Percentiles rank a stretch among this genome's conserved stretches.
Evolutionary conservation across 2,113 vertebrate species (phyloP).

Genomic region (Pelmatolapia mariae): DNA sequence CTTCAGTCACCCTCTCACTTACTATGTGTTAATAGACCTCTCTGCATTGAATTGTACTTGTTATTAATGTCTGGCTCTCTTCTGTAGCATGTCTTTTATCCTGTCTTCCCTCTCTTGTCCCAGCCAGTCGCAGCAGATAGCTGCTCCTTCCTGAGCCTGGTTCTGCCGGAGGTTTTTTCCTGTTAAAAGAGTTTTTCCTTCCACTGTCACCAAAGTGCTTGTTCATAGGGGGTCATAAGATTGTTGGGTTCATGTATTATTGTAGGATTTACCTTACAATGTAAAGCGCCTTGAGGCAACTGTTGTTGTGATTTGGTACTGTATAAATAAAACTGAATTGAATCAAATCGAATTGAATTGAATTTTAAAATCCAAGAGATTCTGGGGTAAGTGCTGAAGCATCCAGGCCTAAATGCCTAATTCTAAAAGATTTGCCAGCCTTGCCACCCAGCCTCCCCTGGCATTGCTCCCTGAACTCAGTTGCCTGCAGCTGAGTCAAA

Average conservation of each 20-base stretch:
- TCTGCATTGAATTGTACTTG: neutral
- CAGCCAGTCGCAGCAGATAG: rapidly evolving
- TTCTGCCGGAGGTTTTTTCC: neutral
- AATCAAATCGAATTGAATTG: neutral
- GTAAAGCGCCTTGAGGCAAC: neutral
- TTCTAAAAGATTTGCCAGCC: neutral
- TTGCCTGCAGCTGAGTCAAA: neutral
- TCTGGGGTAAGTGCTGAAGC: neutral
- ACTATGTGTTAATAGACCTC: neutral
- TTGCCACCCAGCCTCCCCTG: neutral
- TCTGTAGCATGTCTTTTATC: neutral
- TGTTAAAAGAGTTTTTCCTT: neutral
- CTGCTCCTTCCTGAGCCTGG: neutral
- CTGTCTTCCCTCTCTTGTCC: neutral
- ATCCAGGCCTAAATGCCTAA: neutral
- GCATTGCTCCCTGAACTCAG: neutral
- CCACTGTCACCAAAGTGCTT: neutral
- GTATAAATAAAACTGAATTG: neutral
- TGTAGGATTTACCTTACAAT: neutral
- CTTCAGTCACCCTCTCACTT: neutral
- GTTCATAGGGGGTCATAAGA: neutral
- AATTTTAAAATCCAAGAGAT: neutral
- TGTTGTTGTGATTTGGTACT: neutral
- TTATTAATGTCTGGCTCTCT: neutral
- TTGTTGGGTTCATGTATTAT: neutral